A percentile compares a stretch with the other conserved stretches of the same genome.
These are phyloP conservation scores for Rachycentron canadum DNA, from an alignment of 2,797 vertebrate genomes.

Conservation along the genomic window DNA sequence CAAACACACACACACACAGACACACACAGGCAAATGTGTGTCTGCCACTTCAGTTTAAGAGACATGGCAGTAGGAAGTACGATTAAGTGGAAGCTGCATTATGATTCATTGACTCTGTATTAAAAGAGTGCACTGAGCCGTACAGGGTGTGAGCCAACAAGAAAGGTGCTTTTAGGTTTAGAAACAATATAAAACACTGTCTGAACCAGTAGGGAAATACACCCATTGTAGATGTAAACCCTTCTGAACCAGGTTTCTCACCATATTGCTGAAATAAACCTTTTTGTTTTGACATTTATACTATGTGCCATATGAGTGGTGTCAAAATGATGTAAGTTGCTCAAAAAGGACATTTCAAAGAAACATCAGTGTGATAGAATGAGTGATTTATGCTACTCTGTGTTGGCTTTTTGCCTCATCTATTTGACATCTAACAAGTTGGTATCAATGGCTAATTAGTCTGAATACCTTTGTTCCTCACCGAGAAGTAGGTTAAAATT, in stretches of 20 bases:
- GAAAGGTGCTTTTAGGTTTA: slow-evolving; percentile 57
- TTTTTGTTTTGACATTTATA: neutral
- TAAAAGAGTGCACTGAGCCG: slow-evolving; percentile 51
- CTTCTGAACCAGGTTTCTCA: neutral
- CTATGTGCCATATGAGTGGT: neutral
- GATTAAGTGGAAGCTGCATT: slow-evolving; percentile 41
- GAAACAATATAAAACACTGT: slow-evolving; percentile 39
- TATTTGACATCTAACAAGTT: neutral
- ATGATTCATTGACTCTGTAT: slow-evolving; percentile 62
- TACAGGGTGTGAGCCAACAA: slow-evolving; percentile 37
- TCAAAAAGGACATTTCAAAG: slow-evolving; percentile 22
- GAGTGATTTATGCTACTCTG: neutral
- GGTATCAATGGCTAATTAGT: neutral
- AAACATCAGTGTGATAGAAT: neutral
- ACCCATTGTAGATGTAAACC: neutral
- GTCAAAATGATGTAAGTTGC: slow-evolving; percentile 1
- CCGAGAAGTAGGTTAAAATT: neutral
- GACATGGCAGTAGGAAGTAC: slow-evolving; percentile 27
- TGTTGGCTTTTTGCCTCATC: neutral
- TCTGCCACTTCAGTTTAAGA: slow-evolving; percentile 40
- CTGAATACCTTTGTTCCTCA: neutral
- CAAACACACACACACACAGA: slow-evolving; percentile 21
- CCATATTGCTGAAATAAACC: neutral
- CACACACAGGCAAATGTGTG: slow-evolving; percentile 21
- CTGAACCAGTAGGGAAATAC: slow-evolving; percentile 16